These are phyloP conservation scores for Antheraea assamensis DNA, from an alignment of 2,888 invertebrate species.

Conservation along the genomic window DNA sequence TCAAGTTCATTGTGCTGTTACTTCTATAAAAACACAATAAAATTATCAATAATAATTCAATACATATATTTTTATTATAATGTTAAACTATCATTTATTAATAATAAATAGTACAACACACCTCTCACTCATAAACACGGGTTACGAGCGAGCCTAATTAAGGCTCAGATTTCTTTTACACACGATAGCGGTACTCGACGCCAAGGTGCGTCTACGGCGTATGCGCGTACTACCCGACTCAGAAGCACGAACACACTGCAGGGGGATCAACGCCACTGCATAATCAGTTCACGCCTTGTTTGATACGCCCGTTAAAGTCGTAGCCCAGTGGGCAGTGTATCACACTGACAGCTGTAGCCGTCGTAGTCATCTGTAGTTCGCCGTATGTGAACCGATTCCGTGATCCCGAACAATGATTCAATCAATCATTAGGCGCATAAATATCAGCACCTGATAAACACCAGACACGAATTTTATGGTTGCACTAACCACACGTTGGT, in stretches of 20 bases:
- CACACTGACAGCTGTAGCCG: conserved; percentile 36
- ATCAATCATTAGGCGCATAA: conserved; percentile 70
- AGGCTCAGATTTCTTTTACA: conserved; percentile 12
- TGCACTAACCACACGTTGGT: conserved; percentile 56
- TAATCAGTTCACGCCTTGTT: conserved; percentile 64
- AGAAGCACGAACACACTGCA: conserved; percentile 60
- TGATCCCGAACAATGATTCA: conserved; percentile 63
- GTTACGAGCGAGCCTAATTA: conserved; percentile 16
- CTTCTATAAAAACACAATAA: conserved; percentile 41
- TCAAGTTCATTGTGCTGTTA: conserved; percentile 66
- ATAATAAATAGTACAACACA: conserved; percentile 36
- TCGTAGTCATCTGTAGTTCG: conserved; percentile 22
- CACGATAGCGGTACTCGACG: conserved; percentile 21
- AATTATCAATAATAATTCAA: conserved; percentile 14
- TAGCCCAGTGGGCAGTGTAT: conserved; percentile 49
- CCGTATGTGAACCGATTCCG: conserved; percentile 29
- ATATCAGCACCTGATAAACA: conserved; percentile 65
- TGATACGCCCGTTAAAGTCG: conserved; percentile 61
- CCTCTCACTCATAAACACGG: conserved; percentile 55
- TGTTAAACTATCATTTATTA: conserved; percentile 1
- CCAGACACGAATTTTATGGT: conserved; percentile 69
- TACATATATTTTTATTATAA: background rate
- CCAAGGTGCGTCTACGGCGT: conserved; percentile 54
- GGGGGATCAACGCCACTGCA: conserved; percentile 59
- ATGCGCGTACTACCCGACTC: conserved; percentile 53